Base-by-base conservation (phyloP, 2,113 vertebrate genomes). In the Pterophyllum scalare region DNA sequence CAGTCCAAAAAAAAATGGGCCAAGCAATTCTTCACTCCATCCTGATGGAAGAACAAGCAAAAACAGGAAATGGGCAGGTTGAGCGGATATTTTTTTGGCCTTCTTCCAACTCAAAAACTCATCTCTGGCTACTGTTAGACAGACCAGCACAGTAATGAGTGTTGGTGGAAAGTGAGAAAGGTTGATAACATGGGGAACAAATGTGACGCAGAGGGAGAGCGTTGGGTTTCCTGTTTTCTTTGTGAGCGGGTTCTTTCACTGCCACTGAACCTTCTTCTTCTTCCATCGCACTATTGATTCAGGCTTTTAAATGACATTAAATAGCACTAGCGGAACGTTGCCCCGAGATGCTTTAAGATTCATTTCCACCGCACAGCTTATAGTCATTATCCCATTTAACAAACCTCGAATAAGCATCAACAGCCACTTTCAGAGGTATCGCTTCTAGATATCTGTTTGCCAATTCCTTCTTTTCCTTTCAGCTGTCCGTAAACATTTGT, bases 391-490 rank as follows among this genome's bases (percentile, higher is more conserved):
- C 31, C 59, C 19, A 38, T 58, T 6, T 14, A 77, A 35, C 60
- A 64, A 64, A 65, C 33, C 22, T 75, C 20, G 61, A 87, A 76
- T 77, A 22, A 82, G 72, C 49, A 74, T 80, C 75, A 77, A 57
- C 35, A 79, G 62, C 33, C 62, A 49, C 75, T 84, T 76, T 75
- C 74, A 64, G 56, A 58, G 26, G 26, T 49, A 72, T 77, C 22
- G 28, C 26, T 77, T 77, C 49, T 77, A 58, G 93, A 70, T 28
- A n/a, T 52, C 94, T 92, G 13, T 19, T 72, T 59, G 7, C 19
- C 46, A 59, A 2, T 49, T 72, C 9, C 8, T n/a, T n/a, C 26
- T 12, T 56, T 24, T 61, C 56, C 49, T 43, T 11, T 3, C 12
- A 7, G 60, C 33, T 57, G 20, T 28, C 12, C 54, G 49, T 52